phyloP scores from a whole-genome alignment of 2,888 invertebrate genomes.

The Mechanitis mazaeus region DNA sequence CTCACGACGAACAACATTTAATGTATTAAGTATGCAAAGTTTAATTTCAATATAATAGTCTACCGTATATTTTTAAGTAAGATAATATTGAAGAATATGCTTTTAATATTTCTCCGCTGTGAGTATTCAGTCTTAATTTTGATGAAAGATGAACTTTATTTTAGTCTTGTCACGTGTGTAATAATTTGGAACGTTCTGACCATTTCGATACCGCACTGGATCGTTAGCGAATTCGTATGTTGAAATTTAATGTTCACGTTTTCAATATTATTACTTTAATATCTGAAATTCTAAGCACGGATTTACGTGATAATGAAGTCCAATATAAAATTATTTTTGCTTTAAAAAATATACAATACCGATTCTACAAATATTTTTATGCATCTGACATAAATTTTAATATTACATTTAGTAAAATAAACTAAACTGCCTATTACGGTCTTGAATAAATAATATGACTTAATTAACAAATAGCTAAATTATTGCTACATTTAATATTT shows the following conservation, averaged over 20 bases:
- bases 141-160: not conserved
- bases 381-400: too few relatives aligned
- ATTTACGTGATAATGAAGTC: slow-evolving; percentile 13
- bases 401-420: too few relatives aligned
- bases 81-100: too few relatives aligned
- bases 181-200: not conserved
- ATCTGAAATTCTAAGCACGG: slow-evolving; percentile 17
- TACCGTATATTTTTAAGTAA: too few relatives aligned
- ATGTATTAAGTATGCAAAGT: too few relatives aligned
- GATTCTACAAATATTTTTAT: not conserved
- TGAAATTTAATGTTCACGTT: slow-evolving; percentile 15
- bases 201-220: slow-evolving; percentile 2
- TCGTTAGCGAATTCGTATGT: slow-evolving; percentile 11
- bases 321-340: not conserved
- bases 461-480: not conserved
- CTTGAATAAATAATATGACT: too few relatives aligned
- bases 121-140: too few relatives aligned
- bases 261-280: slow-evolving; percentile 11
- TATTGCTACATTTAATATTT: not conserved
- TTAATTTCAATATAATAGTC: too few relatives aligned
- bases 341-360: not conserved
- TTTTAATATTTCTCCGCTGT: too few relatives aligned
- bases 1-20: too few relatives aligned
- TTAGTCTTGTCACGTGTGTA: not conserved
- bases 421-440: too few relatives aligned